Evolutionary conservation across 2,797 vertebrate species (phyloP).

Genomic region (Columba guinea): DNA sequence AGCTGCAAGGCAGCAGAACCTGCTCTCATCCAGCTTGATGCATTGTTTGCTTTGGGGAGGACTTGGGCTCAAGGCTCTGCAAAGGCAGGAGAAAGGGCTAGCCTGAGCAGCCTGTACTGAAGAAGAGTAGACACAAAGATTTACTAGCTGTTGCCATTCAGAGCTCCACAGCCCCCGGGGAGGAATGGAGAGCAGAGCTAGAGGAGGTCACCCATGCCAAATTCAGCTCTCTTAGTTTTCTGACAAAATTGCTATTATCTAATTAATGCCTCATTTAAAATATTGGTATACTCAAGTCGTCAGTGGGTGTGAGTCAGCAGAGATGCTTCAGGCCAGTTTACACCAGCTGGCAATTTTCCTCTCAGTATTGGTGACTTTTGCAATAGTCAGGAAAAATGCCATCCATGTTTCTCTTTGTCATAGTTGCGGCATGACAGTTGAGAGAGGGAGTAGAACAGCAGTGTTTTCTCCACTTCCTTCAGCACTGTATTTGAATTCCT

Average conservation of each 20-base stretch:
- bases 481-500: not conserved
- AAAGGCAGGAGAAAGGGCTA: not conserved
- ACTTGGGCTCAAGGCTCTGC: not conserved
- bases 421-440: not conserved
- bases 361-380: not conserved
- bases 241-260: slow-evolving; percentile 7
- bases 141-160: not conserved
- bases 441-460: not conserved
- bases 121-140: not conserved
- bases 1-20: not conserved
- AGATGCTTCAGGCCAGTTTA: not conserved
- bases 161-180: not conserved
- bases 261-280: slow-evolving; percentile 19
- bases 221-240: not conserved
- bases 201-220: not conserved
- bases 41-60: not conserved
- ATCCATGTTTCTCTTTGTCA: slow-evolving; percentile 21
- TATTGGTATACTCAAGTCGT: not conserved
- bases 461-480: not conserved
- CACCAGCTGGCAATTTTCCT: not conserved
- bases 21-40: not conserved
- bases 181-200: not conserved
- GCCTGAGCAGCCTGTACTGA: not conserved
- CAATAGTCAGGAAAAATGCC: not conserved
- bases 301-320: not conserved